Percentiles rank a stretch among this genome's conserved stretches.
These are phyloP conservation scores for Diadegma fenestrale DNA, from an alignment of 2,888 invertebrate genomes.

Conservation along the genomic window DNA sequence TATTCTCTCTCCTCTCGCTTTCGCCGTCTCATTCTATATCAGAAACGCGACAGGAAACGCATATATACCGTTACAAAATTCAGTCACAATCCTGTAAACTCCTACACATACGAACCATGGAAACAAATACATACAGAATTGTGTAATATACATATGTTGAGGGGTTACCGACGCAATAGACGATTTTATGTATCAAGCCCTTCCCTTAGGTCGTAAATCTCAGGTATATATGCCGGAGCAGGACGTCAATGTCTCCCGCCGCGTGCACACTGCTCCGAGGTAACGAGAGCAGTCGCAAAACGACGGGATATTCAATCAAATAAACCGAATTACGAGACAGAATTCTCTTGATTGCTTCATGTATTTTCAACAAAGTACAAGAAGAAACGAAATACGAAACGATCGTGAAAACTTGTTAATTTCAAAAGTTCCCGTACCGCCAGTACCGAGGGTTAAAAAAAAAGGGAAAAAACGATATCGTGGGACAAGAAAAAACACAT, in stretches of 20 bases:
- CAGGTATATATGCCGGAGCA: background rate
- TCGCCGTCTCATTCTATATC: conserved; percentile 27
- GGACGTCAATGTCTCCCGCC: background rate
- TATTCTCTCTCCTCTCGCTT: background rate
- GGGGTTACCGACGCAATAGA: background rate
- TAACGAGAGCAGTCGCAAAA: background rate
- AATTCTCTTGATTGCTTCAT: background rate
- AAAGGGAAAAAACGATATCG: background rate
- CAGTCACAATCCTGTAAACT: conserved; percentile 61
- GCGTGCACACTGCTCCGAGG: background rate
- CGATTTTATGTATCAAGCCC: background rate
- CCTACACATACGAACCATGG: conserved; percentile 17
- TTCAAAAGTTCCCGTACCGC: background rate
- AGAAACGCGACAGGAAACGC: conserved; percentile 58
- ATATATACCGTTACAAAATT: conserved; percentile 67
- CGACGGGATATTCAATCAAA: background rate
- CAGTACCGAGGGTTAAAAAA: background rate
- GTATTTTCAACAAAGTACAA: background rate
- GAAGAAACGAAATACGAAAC: background rate
- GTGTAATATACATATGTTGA: conserved; percentile 5
- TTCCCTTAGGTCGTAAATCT: background rate
- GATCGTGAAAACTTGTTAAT: background rate
- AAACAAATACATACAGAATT: background rate
- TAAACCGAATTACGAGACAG: background rate
- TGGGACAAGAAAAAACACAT: background rate